phyloP scores from a whole-genome alignment of 2,888 invertebrate genomes.

The Nymphalis c-album region DNA sequence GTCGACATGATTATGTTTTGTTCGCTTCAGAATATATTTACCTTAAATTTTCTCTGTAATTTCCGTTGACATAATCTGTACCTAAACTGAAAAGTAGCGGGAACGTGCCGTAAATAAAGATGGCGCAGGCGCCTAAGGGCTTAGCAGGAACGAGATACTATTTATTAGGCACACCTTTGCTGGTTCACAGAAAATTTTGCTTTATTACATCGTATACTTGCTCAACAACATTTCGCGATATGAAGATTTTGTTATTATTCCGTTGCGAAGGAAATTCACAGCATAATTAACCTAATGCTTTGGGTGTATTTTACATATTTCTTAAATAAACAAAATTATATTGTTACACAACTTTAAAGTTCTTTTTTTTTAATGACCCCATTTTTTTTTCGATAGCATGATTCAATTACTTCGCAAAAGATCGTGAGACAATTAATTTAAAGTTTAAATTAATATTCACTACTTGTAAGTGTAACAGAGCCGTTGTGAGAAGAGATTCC shows the following conservation, averaged over 20 bases:
- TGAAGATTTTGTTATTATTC: conserved; percentile 28
- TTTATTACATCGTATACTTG: conserved; percentile 35
- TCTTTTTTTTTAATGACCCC: not conserved
- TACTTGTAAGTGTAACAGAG: conserved; percentile 9
- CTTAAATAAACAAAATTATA: not conserved
- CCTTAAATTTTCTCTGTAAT: conserved; percentile 22
- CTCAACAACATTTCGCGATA: conserved; percentile 23
- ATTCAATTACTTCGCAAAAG: no score
- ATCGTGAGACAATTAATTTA: not conserved
- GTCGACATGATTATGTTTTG: conserved; percentile 3
- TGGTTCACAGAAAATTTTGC: conserved; percentile 41
- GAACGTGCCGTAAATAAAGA: conserved; percentile 74
- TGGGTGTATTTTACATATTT: no score
- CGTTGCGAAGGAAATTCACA: not conserved
- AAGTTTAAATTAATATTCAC: conserved; percentile 2
- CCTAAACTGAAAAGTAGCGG: conserved; percentile 55
- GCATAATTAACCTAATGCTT: not conserved
- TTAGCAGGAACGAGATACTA: conserved; percentile 54
- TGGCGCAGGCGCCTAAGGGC: conserved; percentile 57
- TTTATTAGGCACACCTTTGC: conserved; percentile 49
- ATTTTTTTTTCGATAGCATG: no score
- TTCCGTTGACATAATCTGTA: conserved; percentile 39
- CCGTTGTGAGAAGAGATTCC: conserved; percentile 53
- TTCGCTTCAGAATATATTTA: not conserved
- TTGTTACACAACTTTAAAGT: not conserved